These are phyloP conservation scores for Paedocypris micromegethes DNA, from an alignment of 2,797 vertebrate genomes.

Conservation along the genomic window DNA sequence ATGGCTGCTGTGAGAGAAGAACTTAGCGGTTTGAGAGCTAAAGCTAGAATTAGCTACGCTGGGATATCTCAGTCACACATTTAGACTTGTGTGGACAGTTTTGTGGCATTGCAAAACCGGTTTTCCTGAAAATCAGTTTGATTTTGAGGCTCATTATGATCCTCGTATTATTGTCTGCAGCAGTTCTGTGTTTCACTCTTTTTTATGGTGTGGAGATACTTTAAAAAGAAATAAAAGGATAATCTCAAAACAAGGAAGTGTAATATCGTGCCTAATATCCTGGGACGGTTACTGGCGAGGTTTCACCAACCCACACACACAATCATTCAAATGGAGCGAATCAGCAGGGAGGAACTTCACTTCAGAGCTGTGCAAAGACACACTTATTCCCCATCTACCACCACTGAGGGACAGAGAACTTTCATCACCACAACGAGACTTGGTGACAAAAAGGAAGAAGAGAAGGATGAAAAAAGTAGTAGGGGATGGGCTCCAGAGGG, in stretches of 20 bases:
- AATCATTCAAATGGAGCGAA: conserved; percentile 37
- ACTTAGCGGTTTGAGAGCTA: conserved; percentile 15
- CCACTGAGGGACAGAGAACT: conserved; percentile 20
- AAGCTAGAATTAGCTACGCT: conserved; percentile 15
- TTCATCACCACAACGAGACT: conserved; percentile 17
- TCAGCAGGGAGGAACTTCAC: conserved; percentile 27
- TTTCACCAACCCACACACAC: conserved; percentile 25
- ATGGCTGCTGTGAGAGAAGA: conserved; percentile 18
- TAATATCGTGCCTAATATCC: conserved; percentile 38
- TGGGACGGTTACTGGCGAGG: conserved; percentile 33
- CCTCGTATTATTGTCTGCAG: conserved; percentile 7
- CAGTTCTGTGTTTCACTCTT: conserved; percentile 19
- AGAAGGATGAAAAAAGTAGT: neutral
- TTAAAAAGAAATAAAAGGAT: conserved; percentile 26
- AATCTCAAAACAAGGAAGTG: conserved; percentile 28
- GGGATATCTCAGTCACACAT: conserved; percentile 28
- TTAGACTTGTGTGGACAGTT: neutral
- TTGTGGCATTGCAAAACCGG: neutral
- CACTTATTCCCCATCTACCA: conserved; percentile 34
- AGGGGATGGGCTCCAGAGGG: neutral
- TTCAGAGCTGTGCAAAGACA: conserved; percentile 20
- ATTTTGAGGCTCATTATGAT: neutral
- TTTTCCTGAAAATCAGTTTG: neutral
- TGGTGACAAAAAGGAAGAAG: conserved; percentile 16
- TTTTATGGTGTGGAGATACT: conserved; percentile 5